These are phyloP conservation scores for Rhopalosiphum nymphaeae DNA, from an alignment of 2,888 invertebrate species.

Conservation along the genomic window DNA sequence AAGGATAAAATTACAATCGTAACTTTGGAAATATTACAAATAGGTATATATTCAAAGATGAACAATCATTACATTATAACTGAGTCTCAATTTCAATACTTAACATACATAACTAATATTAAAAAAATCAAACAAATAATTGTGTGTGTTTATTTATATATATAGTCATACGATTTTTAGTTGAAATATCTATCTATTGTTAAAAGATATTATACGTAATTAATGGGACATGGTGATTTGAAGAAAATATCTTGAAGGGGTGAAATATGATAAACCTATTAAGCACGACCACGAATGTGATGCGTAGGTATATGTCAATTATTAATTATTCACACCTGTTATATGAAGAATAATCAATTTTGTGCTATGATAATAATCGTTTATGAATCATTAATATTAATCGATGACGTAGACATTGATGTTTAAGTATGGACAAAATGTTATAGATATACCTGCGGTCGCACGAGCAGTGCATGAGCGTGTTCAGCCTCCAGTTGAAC, in stretches of 20 bases:
- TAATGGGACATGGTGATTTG: background rate
- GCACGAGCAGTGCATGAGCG: slow-evolving; percentile 92
- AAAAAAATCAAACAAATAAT: background rate
- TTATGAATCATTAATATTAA: background rate
- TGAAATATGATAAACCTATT: background rate
- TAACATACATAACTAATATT: background rate
- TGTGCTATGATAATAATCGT: background rate
- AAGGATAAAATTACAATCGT: background rate
- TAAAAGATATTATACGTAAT: background rate
- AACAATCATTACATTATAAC: background rate
- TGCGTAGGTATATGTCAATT: slow-evolving; percentile 7
- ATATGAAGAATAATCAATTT: background rate
- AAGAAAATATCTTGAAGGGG: background rate
- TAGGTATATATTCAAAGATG: background rate
- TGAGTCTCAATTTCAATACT: background rate
- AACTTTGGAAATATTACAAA: background rate
- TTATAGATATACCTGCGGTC: slow-evolving; percentile 81
- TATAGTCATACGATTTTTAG: background rate
- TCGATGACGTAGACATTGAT: background rate
- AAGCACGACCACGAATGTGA: background rate
- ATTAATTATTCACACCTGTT: background rate
- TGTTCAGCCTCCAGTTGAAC: slow-evolving; percentile 91
- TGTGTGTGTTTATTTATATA: background rate
- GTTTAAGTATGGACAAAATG: background rate
- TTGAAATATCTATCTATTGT: background rate